phyloP scores from a whole-genome alignment of 2,797 vertebrate genomes.

The Tauraco hartlaubi region DNA sequence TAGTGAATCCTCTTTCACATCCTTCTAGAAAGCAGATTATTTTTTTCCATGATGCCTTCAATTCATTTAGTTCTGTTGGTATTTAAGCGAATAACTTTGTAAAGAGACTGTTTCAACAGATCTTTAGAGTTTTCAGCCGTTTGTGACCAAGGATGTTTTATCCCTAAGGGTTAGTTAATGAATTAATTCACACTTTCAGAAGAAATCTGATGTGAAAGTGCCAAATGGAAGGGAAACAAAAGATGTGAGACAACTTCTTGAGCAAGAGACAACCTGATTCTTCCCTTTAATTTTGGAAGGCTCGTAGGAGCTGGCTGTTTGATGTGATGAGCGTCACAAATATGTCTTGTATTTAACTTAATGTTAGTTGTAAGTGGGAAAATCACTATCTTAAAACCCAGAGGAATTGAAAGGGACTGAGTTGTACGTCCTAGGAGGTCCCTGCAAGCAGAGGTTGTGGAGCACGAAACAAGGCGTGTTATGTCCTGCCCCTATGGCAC shows the following conservation, averaged over 20 bases:
- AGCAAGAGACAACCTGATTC: background rate
- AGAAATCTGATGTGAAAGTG: background rate
- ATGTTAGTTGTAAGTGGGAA: background rate
- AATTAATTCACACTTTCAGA: background rate
- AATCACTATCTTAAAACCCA: background rate
- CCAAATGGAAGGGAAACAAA: conserved; percentile 1
- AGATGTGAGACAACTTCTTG: background rate
- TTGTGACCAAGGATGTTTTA: background rate
- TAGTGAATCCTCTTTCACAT: background rate
- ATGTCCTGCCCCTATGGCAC: background rate
- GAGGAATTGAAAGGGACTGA: background rate
- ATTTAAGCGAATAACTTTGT: background rate
- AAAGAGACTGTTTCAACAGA: background rate
- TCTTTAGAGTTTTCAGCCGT: background rate
- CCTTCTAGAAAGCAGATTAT: background rate
- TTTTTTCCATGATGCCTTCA: background rate
- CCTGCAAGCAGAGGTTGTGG: background rate
- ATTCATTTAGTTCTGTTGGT: background rate
- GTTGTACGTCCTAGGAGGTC: background rate
- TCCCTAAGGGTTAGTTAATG: background rate
- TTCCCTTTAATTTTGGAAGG: background rate
- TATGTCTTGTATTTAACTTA: background rate
- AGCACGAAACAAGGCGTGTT: background rate
- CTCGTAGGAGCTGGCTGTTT: background rate
- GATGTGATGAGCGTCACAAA: background rate